Evolutionary conservation across 2,113 vertebrate species (phyloP), one percentile per base, ranked within the genome.

Genomic region (Platichthys stellatus): DNA sequence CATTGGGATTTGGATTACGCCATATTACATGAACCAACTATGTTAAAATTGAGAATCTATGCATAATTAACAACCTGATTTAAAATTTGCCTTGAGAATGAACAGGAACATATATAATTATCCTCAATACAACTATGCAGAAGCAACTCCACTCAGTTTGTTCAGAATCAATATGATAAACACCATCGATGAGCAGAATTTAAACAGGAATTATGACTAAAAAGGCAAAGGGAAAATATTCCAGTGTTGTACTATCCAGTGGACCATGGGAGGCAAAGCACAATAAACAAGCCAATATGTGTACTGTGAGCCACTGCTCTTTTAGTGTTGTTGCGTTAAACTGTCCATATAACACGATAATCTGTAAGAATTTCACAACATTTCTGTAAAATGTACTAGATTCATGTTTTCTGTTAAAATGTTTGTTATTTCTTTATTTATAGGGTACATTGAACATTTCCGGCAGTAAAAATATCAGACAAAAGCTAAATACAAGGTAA

Each of bases 71-170:
- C 69, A 62, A 82, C 84, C 53, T 40, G 26, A 72, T 82, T 84
- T 5, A 0, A 76, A 82, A 80, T 71, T 73, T 64, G 81, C 81
- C 56, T 70, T 17, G 21, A 84, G 71, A 84, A 78, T 73, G 5
- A 76, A 69, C 64, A 63, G 54, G 21, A 60, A 61, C 51, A 78
- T 68, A 85, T 83, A 76, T 78, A 83, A 80, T 82, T 76, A 80
- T 75, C 24, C 24, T 47, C 31, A 6, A 31, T 31, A 6, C 31
- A 31, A 31, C 6, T 85, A 81, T 70, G 71, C 53, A 63, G 66
- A 72, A 76, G 70, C 60, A 80, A 54, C 15, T 3, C 18, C 11
- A 45, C 49, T 71, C 18, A 47, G 35, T 83, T 77, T 74, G 35
- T 77, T 72, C 75, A 73, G 66, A 84, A 76, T 81, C 45, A 72